These are phyloP conservation scores for Chauna torquata DNA, from an alignment of 2,113 vertebrate genomes.

Conservation along the genomic window DNA sequence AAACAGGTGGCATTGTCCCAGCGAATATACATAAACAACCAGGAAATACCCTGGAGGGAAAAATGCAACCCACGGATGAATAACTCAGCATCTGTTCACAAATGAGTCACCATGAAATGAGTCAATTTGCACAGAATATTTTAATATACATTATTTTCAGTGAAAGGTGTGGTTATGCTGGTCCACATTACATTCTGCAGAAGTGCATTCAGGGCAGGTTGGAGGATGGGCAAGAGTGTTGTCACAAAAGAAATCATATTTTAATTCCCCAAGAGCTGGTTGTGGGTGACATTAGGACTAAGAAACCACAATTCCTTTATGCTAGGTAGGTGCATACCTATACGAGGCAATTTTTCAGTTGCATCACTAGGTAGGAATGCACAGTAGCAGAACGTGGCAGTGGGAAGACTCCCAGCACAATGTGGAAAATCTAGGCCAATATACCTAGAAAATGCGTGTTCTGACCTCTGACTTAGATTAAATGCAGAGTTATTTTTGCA, in stretches of 20 bases:
- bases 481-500: not conserved
- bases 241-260: not conserved
- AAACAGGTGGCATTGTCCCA: not conserved
- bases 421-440: not conserved
- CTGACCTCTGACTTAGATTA: not conserved
- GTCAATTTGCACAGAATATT: not conserved
- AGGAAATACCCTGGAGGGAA: not conserved
- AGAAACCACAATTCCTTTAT: not conserved
- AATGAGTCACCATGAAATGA: not conserved
- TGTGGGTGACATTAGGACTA: fast-evolving
- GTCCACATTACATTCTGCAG: not conserved
- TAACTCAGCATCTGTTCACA: not conserved
- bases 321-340: not conserved
- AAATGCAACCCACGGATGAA: not conserved
- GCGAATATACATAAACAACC: not conserved
- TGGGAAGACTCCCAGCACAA: not conserved
- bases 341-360: not conserved
- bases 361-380: not conserved
- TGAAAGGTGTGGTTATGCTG: not conserved
- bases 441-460: not conserved
- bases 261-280: not conserved
- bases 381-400: not conserved
- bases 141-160: not conserved
- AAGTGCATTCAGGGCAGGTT: not conserved
- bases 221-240: not conserved